phyloP scores from a whole-genome alignment of 1,140 invertebrate genomes.

The Panagrolaimus sp. region DNA sequence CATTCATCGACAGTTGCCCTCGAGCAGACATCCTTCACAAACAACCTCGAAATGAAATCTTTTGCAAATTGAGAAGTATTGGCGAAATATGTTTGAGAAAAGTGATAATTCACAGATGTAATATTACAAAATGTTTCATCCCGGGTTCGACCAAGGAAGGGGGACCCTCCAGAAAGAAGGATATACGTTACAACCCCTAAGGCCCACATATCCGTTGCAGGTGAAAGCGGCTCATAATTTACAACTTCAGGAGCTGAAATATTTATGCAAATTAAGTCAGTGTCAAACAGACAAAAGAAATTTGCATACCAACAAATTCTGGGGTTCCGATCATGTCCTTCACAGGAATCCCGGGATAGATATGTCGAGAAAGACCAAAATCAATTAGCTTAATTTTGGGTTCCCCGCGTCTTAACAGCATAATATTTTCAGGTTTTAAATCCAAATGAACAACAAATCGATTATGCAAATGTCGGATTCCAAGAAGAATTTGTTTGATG shows the following conservation, averaged over 20 bases:
- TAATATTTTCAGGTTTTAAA: constrained; percentile 67
- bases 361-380: constrained; percentile 68
- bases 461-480: constrained; percentile 63
- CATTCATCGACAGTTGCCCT: constrained; percentile 67
- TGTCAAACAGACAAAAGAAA: not conserved
- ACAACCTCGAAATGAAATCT: constrained; percentile 65
- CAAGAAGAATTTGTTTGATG: constrained; percentile 64
- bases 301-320: constrained; percentile 64
- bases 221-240: constrained; percentile 62
- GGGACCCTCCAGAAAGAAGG: constrained; percentile 65
- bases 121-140: constrained; percentile 67
- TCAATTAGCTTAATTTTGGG: constrained; percentile 67
- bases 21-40: constrained; percentile 65
- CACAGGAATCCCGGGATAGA: constrained; percentile 61
- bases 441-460: constrained; percentile 64
- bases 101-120: constrained; percentile 63
- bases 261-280: constrained; percentile 41
- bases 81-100: constrained; percentile 64
- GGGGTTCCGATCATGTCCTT: constrained; percentile 66
- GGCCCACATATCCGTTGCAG: constrained; percentile 63
- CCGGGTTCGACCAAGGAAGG: constrained; percentile 65
- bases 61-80: constrained; percentile 63
- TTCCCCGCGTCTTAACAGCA: constrained; percentile 62
- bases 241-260: constrained; percentile 64
- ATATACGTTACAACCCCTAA: constrained; percentile 64